Evolutionary conservation across 2,113 vertebrate genomes (phyloP).

Genomic region (Onychostruthus taczanowskii): DNA sequence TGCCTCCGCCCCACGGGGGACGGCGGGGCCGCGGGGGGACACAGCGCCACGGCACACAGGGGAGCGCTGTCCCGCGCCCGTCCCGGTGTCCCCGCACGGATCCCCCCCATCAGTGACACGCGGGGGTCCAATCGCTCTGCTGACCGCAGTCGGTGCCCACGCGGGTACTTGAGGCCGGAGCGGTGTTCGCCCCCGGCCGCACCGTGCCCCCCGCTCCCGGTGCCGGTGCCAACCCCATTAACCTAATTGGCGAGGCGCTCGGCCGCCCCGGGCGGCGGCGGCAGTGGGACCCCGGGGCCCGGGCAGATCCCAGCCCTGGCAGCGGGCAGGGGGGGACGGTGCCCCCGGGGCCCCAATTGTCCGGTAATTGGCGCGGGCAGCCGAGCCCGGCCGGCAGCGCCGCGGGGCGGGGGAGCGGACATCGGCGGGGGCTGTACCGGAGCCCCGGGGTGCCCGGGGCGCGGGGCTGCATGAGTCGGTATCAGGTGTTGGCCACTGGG

Average conservation of each 20-base stretch:
- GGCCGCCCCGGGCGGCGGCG: background rate
- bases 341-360: background rate
- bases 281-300: constrained; percentile 27
- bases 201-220: background rate
- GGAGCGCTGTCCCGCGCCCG: background rate
- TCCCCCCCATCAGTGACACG: background rate
- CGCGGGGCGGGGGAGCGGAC: background rate
- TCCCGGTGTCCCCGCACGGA: background rate
- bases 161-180: background rate
- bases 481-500: no score
- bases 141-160: background rate
- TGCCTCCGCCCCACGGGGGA: background rate
- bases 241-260: constrained; percentile 44
- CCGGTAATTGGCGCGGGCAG: constrained; percentile 36
- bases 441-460: background rate
- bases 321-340: background rate
- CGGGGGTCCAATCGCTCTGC: background rate
- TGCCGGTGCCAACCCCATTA: constrained; percentile 56
- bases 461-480: background rate
- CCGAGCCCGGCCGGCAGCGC: background rate
- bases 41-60: background rate
- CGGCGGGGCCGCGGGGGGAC: background rate
- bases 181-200: background rate
- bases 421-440: background rate
- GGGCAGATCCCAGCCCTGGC: constrained; percentile 8